Evolutionary conservation across 2,888 invertebrate species (phyloP).

Genomic region (Eumerus sabulonum): DNA sequence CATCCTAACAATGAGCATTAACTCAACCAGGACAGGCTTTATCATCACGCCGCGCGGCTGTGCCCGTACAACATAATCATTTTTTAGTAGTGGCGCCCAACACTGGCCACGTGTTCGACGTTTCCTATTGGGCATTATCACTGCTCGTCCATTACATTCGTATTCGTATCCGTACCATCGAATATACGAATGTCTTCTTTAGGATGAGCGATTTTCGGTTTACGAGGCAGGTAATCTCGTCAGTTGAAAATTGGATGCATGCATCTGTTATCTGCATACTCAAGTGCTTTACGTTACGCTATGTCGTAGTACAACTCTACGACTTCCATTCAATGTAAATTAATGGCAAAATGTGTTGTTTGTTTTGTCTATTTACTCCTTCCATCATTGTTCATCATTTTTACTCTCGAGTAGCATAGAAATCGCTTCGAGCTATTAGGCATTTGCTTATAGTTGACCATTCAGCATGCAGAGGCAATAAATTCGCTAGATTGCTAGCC

Average conservation of each 20-base stretch:
- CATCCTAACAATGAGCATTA: conserved; percentile 49
- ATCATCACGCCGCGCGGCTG: too few species aligned
- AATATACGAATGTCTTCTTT: conserved; percentile 21
- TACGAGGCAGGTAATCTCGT: conserved; percentile 29
- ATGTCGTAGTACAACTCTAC: conserved; percentile 8
- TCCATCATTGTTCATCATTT: conserved; percentile 28
- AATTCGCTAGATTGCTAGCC: conserved; percentile 15
- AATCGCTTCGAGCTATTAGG: conserved; percentile 26
- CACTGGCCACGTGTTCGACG: neutral
- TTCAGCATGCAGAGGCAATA: conserved; percentile 24
- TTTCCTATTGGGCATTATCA: conserved; percentile 3
- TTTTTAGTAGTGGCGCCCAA: conserved; percentile 49
- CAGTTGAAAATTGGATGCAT: conserved; percentile 8
- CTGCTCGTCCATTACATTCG: too few species aligned
- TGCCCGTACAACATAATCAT: too few species aligned
- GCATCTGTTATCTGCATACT: neutral
- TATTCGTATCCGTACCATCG: conserved; percentile 9
- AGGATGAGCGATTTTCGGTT: conserved; percentile 21
- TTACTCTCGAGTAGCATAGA: conserved; percentile 14
- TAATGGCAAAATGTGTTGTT: conserved; percentile 28
- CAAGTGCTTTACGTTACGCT: neutral
- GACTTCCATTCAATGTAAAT: conserved; percentile 55
- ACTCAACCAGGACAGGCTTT: neutral
- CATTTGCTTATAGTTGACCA: conserved; percentile 11
- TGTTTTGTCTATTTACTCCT: conserved; percentile 19